phyloP scores from a whole-genome alignment of 2,113 vertebrate genomes.

The Odocoileus hemionus region DNA sequence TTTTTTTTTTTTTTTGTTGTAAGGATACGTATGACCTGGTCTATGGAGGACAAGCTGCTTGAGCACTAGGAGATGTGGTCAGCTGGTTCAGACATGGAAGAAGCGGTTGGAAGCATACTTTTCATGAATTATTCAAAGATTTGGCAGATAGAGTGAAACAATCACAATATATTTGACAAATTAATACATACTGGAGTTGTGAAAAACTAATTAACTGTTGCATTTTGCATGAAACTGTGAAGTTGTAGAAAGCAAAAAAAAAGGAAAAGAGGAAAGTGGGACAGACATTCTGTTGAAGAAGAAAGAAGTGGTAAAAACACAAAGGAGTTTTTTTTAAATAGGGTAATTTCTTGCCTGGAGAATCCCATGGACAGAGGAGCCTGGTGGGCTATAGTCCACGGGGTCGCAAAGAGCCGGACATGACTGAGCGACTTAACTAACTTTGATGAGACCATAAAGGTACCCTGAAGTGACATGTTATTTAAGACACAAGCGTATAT shows the following conservation, averaged over 20 bases:
- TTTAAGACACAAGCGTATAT: neutral
- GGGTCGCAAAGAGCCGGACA: too few relatives aligned
- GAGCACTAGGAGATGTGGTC: neutral
- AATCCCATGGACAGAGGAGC: too few relatives aligned
- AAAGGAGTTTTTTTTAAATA: neutral
- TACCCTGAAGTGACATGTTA: neutral
- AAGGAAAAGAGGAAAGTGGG: neutral
- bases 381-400: too few relatives aligned
- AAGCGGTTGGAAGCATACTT: neutral
- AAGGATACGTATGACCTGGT: neutral
- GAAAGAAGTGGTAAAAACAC: neutral
- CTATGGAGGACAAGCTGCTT: neutral
- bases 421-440: too few relatives aligned
- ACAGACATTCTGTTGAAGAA: neutral
- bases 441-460: neutral
- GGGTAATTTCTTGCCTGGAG: neutral
- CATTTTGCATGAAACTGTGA: constrained; percentile 31
- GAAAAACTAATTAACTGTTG: constrained; percentile 39
- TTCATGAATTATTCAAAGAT: neutral
- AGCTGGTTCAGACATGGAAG: neutral
- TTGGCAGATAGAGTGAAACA: neutral
- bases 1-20: neutral
- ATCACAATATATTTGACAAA: constrained; percentile 29
- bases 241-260: constrained; percentile 6
- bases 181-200: constrained; percentile 24